Evolutionary conservation across 2,113 vertebrate genomes (phyloP).

Genomic region (Opisthocomus hoazin): DNA sequence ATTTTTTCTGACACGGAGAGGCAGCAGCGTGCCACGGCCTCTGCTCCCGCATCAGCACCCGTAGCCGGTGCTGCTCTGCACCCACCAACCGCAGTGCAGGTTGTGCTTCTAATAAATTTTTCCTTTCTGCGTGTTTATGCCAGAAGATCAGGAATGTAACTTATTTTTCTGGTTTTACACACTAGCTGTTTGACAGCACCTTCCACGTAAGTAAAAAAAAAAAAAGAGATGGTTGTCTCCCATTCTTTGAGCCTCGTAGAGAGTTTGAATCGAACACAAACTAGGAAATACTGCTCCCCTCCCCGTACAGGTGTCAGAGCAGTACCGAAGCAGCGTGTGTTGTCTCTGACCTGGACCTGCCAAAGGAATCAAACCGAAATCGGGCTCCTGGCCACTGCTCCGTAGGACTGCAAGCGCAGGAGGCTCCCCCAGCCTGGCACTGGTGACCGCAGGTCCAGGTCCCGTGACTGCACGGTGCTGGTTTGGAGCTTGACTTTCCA

Average conservation of each 20-base stretch:
- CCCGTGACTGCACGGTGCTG: not conserved
- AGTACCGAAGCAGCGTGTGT: not conserved
- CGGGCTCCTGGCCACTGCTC: not conserved
- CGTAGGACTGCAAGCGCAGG: not conserved
- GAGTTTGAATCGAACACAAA: not conserved
- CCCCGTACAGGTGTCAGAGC: not conserved
- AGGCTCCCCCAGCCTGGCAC: not conserved
- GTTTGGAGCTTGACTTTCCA: not conserved
- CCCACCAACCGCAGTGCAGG: not conserved
- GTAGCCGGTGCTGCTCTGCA: not conserved
- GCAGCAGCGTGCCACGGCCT: rapidly evolving
- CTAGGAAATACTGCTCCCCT: not conserved
- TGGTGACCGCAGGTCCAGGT: rapidly evolving
- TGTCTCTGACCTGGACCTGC: not conserved
- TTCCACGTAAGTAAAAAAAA: not conserved
- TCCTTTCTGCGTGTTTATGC: not conserved
- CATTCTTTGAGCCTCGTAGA: not conserved
- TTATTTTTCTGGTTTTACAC: not conserved
- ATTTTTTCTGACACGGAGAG: not conserved
- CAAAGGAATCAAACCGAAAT: not conserved
- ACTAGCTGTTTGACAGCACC: not conserved
- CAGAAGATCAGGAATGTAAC: not conserved
- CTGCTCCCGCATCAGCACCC: not conserved
- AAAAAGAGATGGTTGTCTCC: not conserved
- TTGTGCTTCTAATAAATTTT: not conserved